These are phyloP conservation scores for Phaethon lepturus DNA, from an alignment of 2,113 vertebrate genomes.

Conservation along the genomic window DNA sequence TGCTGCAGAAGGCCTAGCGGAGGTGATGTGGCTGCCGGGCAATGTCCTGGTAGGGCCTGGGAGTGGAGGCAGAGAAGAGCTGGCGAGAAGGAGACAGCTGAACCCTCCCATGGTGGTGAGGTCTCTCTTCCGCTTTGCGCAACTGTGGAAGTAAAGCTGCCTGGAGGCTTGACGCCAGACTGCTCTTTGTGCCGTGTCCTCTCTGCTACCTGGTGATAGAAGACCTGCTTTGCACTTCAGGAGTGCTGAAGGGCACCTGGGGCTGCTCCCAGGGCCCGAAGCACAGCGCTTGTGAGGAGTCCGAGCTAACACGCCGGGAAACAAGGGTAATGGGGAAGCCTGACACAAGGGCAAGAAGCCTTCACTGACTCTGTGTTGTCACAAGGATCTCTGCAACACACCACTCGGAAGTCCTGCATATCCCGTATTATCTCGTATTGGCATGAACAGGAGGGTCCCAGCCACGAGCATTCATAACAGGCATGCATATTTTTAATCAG, in stretches of 20 bases:
- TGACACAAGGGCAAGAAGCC: neutral
- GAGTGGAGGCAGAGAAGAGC: neutral
- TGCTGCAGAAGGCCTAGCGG: neutral
- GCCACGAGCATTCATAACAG: neutral
- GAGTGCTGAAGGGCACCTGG: neutral
- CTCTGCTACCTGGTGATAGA: neutral
- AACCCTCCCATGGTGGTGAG: fast-evolving
- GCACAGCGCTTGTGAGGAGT: fast-evolving
- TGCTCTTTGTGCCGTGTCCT: neutral
- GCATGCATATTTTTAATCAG: neutral
- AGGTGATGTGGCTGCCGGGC: neutral
- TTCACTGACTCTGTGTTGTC: neutral
- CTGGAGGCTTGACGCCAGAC: neutral
- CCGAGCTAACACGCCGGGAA: neutral
- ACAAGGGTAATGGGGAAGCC: neutral
- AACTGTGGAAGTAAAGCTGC: neutral
- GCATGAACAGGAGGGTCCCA: neutral
- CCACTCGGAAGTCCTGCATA: neutral
- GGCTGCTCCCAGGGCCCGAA: neutral
- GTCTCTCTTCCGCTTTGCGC: neutral
- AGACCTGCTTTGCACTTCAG: neutral
- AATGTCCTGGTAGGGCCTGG: no score
- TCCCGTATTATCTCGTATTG: neutral
- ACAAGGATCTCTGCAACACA: neutral
- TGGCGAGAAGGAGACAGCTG: neutral